Percentiles rank a stretch among this genome's conserved stretches.
phyloP scores from a whole-genome alignment of 1,140 invertebrate genomes.

The Drosophila sturtevanti region DNA sequence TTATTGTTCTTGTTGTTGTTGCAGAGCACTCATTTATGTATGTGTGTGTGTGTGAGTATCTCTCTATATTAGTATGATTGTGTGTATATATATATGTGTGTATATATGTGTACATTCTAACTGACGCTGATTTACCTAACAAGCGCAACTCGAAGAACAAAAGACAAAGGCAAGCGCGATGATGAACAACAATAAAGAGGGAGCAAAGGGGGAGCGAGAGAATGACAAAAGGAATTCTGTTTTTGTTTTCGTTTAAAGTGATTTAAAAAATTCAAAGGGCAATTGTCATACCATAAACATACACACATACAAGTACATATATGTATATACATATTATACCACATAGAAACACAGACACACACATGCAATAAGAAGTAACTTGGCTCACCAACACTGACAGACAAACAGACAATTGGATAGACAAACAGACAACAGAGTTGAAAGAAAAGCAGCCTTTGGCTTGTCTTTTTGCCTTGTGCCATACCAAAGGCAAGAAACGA shows the following conservation, averaged over 20 bases:
- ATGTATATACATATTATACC: conserved; percentile 1
- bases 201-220: too few species aligned
- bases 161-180: conserved; percentile 47
- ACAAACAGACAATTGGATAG: background rate
- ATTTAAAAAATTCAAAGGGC: conserved; percentile 81
- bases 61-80: conserved; percentile 9
- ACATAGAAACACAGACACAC: conserved; percentile 17
- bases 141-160: conserved; percentile 64
- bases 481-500: conserved; percentile 15
- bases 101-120: conserved; percentile 38
- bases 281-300: conserved; percentile 67
- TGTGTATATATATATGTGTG: conserved; percentile 6
- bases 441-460: conserved; percentile 56
- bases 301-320: conserved; percentile 14
- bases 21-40: conserved; percentile 15
- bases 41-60: conserved; percentile 9
- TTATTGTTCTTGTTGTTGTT: conserved; percentile 43
- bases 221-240: conserved; percentile 40
- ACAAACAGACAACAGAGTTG: conserved; percentile 4
- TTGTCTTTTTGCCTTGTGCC: conserved; percentile 55
- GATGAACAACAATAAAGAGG: conserved; percentile 1
- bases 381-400: background rate
- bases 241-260: conserved; percentile 81
- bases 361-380: conserved; percentile 19
- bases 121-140: conserved; percentile 77